Percentiles rank a stretch among this genome's conserved stretches.
Conservation (phyloP, 2,797 vertebrate genomes). For the Chloroceryle inda region DNA sequence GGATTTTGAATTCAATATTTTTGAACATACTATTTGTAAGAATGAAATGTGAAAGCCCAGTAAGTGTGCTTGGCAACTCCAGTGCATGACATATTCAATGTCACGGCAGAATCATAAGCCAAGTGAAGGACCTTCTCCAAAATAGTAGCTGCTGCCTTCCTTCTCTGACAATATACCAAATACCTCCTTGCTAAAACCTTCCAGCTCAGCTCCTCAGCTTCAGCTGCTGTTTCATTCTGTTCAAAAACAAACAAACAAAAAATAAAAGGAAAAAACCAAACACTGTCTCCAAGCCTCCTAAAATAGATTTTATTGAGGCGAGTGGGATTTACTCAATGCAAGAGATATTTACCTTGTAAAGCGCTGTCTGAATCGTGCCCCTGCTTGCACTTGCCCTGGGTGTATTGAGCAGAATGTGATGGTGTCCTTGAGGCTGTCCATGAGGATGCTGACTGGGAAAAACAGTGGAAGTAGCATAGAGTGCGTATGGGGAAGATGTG, state of each 20-base stretch:
- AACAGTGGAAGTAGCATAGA: accelerated
- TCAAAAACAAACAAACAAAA: not conserved
- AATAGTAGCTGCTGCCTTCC: not conserved
- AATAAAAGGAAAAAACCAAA: not conserved
- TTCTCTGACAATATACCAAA: not conserved
- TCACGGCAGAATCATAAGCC: not conserved
- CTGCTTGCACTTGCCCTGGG: not conserved
- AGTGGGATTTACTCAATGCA: not conserved
- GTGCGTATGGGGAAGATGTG: not conserved
- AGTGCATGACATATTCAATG: not conserved
- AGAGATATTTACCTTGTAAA: not conserved
- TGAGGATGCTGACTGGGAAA: not conserved
- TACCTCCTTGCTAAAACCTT: not conserved
- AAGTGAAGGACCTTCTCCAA: not conserved
- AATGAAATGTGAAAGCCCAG: not conserved
- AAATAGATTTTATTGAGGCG: not conserved
- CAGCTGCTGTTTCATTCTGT: not conserved
- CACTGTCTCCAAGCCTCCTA: not conserved
- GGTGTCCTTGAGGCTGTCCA: not conserved
- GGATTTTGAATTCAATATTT: not conserved
- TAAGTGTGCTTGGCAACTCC: not conserved
- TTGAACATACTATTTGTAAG: not conserved
- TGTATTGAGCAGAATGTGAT: not conserved
- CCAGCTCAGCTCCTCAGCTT: not conserved
- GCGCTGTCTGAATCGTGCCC: not conserved